phyloP scores from a whole-genome alignment of 37 sponge, comb jelly and placozoan genomes.

The Spongilla lacustris region DNA sequence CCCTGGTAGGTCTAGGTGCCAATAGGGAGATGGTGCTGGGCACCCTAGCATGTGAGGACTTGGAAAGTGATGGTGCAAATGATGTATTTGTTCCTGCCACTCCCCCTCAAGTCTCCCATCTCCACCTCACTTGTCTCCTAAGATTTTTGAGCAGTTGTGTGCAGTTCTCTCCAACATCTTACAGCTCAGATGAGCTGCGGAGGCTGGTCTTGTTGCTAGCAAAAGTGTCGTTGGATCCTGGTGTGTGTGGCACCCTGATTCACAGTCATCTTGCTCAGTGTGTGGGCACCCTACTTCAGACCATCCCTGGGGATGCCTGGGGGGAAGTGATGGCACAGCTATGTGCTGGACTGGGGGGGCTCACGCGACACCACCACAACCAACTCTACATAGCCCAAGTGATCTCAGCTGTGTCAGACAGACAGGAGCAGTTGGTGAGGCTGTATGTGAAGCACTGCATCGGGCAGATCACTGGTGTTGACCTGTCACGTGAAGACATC shows the following conservation, averaged over 20 bases:
- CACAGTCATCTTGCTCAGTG: not conserved
- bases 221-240: constrained; percentile 13
- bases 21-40: not conserved
- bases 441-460: not conserved
- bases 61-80: not conserved
- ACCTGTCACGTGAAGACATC: not conserved
- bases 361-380: constrained; percentile 27
- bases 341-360: not conserved
- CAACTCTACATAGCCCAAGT: constrained; percentile 14
- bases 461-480: not conserved
- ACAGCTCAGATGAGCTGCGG: not conserved
- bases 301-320: constrained; percentile 6
- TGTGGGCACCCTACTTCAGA: not conserved
- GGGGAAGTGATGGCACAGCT: not conserved
- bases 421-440: not conserved
- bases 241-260: not conserved
- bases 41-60: not conserved
- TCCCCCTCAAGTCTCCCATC: not conserved
- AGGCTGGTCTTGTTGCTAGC: not conserved
- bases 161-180: not conserved
- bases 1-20: constrained; percentile 20
- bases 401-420: not conserved
- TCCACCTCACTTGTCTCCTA: not conserved
- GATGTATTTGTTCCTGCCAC: not conserved
- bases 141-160: not conserved